phyloP scores from a whole-genome alignment of 1,140 invertebrate genomes.

The Calycopis cecrops region DNA sequence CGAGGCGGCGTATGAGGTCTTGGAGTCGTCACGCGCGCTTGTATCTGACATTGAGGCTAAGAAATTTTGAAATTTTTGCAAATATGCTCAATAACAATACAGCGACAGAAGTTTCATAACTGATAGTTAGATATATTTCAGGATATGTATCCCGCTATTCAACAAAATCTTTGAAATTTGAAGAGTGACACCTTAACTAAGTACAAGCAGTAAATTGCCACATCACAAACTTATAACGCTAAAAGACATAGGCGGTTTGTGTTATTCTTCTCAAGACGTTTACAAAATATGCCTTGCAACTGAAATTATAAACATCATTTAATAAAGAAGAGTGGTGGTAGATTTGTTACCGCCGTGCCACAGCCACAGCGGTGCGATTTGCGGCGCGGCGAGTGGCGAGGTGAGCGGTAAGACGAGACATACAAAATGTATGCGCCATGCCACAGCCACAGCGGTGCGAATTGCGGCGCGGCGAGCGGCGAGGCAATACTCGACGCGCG shows the following conservation, averaged over 20 bases:
- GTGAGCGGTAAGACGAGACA: no score
- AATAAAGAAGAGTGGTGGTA: conserved; percentile 5
- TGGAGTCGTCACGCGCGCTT: background rate
- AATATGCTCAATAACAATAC: conserved; percentile 11
- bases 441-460: no score
- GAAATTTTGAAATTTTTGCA: conserved; percentile 13
- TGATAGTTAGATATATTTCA: conserved; percentile 20
- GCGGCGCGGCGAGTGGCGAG: no score
- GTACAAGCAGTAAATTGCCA: conserved; percentile 16
- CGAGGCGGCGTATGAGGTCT: conserved; percentile 11
- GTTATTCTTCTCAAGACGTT: conserved; percentile 19
- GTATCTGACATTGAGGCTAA: background rate
- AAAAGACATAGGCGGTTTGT: conserved; percentile 24
- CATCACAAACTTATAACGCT: conserved; percentile 25
- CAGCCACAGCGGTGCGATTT: no score
- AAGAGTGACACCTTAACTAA: conserved; percentile 14
- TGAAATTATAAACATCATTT: background rate
- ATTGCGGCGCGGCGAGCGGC: no score
- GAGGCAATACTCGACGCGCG: no score
- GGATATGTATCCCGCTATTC: conserved; percentile 20
- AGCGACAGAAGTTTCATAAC: conserved; percentile 8
- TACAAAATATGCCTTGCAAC: conserved; percentile 17
- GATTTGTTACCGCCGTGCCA: no score
- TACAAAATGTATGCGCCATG: no score
- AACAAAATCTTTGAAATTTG: conserved; percentile 22